Conservation (phyloP, 2,797 vertebrate genomes). For the Chiloscyllium punctatum region DNA sequence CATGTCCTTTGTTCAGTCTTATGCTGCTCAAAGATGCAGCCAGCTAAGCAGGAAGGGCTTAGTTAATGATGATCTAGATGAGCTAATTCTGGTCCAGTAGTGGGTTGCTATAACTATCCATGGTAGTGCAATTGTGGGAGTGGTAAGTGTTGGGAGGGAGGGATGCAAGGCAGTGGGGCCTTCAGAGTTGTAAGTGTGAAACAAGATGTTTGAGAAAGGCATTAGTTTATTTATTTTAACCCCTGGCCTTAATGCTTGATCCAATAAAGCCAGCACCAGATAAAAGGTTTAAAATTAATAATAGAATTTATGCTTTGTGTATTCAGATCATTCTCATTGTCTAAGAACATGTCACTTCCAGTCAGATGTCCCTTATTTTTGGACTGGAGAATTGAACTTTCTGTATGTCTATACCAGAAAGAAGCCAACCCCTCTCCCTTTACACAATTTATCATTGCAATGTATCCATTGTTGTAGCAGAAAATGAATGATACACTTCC, state of each 20-base stretch:
- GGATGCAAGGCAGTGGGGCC: background rate
- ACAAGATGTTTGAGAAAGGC: background rate
- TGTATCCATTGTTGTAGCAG: background rate
- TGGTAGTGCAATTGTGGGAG: background rate
- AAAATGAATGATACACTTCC: background rate
- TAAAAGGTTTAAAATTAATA: slow-evolving; percentile 7
- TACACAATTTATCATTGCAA: too few relatives aligned
- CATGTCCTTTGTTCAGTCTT: background rate
- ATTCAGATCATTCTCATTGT: background rate
- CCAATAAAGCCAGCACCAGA: background rate
- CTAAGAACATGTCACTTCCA: too few relatives aligned
- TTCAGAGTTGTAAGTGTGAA: background rate
- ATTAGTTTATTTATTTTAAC: background rate
- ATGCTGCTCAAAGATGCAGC: background rate
- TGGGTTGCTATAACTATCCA: background rate
- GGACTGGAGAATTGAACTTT: background rate
- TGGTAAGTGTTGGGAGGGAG: background rate
- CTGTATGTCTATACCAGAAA: background rate
- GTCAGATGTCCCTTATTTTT: background rate
- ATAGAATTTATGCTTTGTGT: background rate
- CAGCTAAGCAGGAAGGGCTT: background rate
- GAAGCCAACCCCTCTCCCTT: background rate
- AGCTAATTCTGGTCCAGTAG: background rate
- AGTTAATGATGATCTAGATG: background rate
- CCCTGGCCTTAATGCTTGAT: too few relatives aligned